phyloP scores from a whole-genome alignment of 1,140 invertebrate species.

The Drosophila eugracilis region DNA sequence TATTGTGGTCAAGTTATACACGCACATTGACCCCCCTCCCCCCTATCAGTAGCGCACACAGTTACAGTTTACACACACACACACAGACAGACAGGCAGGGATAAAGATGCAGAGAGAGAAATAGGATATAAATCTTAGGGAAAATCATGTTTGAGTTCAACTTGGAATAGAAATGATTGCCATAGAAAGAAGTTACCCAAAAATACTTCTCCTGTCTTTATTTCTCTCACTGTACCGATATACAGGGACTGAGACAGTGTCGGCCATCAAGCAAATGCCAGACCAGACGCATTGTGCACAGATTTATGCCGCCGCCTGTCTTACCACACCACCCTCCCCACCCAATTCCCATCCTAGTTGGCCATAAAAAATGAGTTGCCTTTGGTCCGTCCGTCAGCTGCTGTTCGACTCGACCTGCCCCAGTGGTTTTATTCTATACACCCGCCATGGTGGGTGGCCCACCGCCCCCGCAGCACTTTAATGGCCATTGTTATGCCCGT shows the following conservation, averaged over 20 bases:
- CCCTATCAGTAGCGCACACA: conserved; percentile 23
- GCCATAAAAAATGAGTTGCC: conserved; percentile 60
- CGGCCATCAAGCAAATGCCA: conserved; percentile 63
- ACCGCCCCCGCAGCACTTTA: conserved; percentile 39
- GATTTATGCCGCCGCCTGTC: conserved; percentile 59
- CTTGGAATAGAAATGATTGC: too few relatives aligned
- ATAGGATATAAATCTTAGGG: neutral
- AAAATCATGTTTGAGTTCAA: neutral
- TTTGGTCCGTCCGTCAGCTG: conserved; percentile 39
- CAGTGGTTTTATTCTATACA: neutral
- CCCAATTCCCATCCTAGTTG: conserved; percentile 2
- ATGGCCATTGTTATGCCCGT: conserved; percentile 62
- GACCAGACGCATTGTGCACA: conserved; percentile 66
- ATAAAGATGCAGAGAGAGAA: conserved; percentile 3
- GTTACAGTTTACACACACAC: too few relatives aligned
- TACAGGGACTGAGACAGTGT: conserved; percentile 5
- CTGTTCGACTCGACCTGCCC: conserved; percentile 28
- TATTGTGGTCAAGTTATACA: conserved; percentile 66
- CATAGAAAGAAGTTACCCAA: too few relatives aligned
- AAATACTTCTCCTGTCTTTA: neutral
- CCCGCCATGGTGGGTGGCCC: too few relatives aligned
- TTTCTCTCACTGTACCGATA: neutral
- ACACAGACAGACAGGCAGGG: conserved; percentile 17
- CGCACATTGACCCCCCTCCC: too few relatives aligned
- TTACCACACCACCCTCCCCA: neutral